Percentiles rank a stretch among this genome's conserved stretches.
These are phyloP conservation scores for Pelecanoides urinatrix DNA, from an alignment of 2,113 vertebrate species.

Conservation along the genomic window DNA sequence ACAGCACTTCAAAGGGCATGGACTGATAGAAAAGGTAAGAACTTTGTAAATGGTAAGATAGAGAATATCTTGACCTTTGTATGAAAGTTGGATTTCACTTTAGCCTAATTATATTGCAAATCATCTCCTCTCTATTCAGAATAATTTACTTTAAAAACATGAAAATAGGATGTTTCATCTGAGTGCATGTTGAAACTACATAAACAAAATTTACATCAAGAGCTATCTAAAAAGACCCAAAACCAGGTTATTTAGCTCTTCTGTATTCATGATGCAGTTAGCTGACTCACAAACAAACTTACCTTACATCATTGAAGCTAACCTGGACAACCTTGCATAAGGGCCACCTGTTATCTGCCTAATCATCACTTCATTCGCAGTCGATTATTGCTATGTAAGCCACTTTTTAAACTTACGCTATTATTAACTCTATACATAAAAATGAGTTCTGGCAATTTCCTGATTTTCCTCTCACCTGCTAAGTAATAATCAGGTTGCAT, in stretches of 20 bases:
- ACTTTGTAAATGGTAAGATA: background rate
- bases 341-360: conserved; percentile 23
- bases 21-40: background rate
- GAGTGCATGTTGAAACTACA: conserved; percentile 29
- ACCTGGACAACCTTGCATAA: conserved; percentile 3
- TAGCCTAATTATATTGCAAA: conserved; percentile 46
- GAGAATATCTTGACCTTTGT: conserved; percentile 51
- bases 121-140: conserved; percentile 20
- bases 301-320: background rate
- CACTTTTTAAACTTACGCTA: background rate
- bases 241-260: background rate
- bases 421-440: conserved; percentile 49
- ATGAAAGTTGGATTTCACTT: conserved; percentile 41
- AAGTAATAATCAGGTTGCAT: conserved; percentile 1
- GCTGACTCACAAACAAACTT: conserved; percentile 32
- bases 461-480: conserved; percentile 28
- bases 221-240: background rate
- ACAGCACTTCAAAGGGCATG: background rate
- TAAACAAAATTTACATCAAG: conserved; percentile 66
- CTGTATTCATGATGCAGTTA: conserved; percentile 34
- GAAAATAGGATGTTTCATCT: conserved; percentile 55
- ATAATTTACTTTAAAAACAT: conserved; percentile 60
- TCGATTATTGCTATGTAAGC: background rate
- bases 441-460: conserved; percentile 27
- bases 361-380: conserved; percentile 38